Conservation (phyloP, 2,113 vertebrate genomes). For the Limnothrissa miodon region DNA sequence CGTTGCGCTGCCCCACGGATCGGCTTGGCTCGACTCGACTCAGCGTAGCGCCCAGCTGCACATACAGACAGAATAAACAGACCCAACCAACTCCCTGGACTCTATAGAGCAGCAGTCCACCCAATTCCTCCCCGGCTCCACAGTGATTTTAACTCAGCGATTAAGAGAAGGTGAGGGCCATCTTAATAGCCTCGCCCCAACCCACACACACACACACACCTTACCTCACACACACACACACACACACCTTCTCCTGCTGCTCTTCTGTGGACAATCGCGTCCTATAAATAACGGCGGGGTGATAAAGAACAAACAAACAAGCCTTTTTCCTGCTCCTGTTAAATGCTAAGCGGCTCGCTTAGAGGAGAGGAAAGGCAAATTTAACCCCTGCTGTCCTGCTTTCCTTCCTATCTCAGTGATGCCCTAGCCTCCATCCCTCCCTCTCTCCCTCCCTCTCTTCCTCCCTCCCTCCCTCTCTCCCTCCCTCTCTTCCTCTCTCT, state of each 20-base stretch:
- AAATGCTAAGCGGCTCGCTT: slow-evolving; percentile 51
- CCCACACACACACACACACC: neutral
- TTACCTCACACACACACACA: neutral
- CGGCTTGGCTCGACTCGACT: too few relatives aligned
- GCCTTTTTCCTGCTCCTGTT: slow-evolving; percentile 34
- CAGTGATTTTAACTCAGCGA: neutral
- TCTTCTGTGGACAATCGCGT: slow-evolving; percentile 46
- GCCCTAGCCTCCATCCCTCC: slow-evolving; percentile 55
- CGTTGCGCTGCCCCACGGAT: neutral
- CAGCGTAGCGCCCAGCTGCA: neutral
- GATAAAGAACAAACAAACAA: slow-evolving; percentile 53
- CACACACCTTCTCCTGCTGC: too few relatives aligned
- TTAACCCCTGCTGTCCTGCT: slow-evolving; percentile 81
- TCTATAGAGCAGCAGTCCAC: neutral
- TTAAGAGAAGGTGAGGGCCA: neutral
- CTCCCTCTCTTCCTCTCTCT: slow-evolving; percentile 77
- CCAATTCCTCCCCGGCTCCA: neutral
- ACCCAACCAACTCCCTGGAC: neutral
- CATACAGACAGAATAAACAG: neutral
- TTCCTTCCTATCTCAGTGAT: slow-evolving; percentile 69
- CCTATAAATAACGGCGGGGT: slow-evolving; percentile 52
- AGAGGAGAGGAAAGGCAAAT: slow-evolving; percentile 59
- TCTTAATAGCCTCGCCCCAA: neutral
- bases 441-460: neutral
- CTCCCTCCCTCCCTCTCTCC: slow-evolving; percentile 75